Base-by-base conservation (phyloP, 2,797 vertebrate genomes). In the Capromys pilorides region DNA sequence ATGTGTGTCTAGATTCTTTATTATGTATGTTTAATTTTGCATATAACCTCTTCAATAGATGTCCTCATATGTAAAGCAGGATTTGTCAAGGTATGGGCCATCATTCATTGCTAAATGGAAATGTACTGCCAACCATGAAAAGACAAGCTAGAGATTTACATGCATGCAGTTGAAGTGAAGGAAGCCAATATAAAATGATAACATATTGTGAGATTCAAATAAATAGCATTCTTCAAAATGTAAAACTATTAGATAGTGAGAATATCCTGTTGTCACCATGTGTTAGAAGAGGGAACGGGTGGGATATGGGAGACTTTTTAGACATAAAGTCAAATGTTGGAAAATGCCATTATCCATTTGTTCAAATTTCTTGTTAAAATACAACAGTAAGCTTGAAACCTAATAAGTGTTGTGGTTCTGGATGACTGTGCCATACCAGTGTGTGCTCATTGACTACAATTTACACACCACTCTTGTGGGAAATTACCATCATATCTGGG, bases 381-480 rank as follows among this genome's bases (percentile, higher is more conserved):
- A 24, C 2, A 75, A 9, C 13, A 12, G 2, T 5, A 36, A 80
- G 28, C 61, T 26, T 84, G 24, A 80, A n/a, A 21, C 13, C 24
- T 71, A 61, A 64, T 21, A 12, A 64, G 45, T 79, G 61, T 0
- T 45, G 11, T 24, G 64, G 22, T 28, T 4, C 61, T 92, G 26
- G 71, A 0, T 73, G 2, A 54, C n/a, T 36, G 71, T 24, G 24
- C 18, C 1, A 19, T 39, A 18, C 2, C 10, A 4, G 12, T 81
- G 2, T 45, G 2, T 19, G 13, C 18, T 41, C 6, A n/a, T 21
- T 12, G 66, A 4, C 71, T 64, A 1, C 41, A 64, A 45, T 0
- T 28, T 6, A 61, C 14, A 0, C 3, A n/a, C 2, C 51, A n/a
- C 9, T 80, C 31, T 45, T 31, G 7, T 19, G 3, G 18, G 31